phyloP scores from a whole-genome alignment of 2,797 vertebrate species.

The Poeciliopsis turneri region DNA sequence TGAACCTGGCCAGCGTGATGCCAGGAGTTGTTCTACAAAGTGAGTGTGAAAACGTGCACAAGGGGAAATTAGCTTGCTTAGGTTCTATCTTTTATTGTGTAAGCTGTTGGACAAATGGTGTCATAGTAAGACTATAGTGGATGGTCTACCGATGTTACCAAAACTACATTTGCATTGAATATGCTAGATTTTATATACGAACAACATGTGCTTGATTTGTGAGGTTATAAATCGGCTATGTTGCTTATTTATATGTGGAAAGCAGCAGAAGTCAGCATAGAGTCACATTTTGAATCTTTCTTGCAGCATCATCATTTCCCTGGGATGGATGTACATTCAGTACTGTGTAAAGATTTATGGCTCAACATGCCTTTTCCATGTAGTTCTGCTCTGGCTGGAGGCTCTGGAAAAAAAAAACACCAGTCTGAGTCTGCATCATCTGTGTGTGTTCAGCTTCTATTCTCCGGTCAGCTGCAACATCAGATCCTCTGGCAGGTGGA shows the following conservation, averaged over 20 bases:
- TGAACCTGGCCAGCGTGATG: slow-evolving; percentile 94
- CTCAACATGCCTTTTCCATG: not conserved
- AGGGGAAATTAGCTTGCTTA: not conserved
- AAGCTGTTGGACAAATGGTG: not conserved
- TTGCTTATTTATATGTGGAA: not conserved
- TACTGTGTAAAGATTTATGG: not conserved
- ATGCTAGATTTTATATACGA: not conserved
- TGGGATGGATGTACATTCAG: not conserved
- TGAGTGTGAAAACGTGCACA: slow-evolving; percentile 24
- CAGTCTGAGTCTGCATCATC: not conserved
- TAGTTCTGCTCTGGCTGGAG: not conserved
- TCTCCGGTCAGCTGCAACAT: not conserved
- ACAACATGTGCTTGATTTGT: not conserved
- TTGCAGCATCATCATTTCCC: not conserved
- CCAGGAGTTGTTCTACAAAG: slow-evolving; percentile 89
- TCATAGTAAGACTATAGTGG: not conserved
- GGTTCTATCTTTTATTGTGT: not conserved
- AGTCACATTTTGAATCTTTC: not conserved
- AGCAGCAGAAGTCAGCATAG: not conserved
- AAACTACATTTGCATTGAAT: not conserved
- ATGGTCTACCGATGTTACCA: not conserved
- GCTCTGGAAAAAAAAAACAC: not conserved
- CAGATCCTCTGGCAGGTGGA: slow-evolving; percentile 5
- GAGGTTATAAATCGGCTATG: not conserved
- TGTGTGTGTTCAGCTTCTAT: not conserved